A percentile compares a stretch with the other conserved stretches of the same genome.
Evolutionary conservation across 2,797 vertebrate genomes (phyloP).

Genomic region (Scomberomorus guttatus): DNA sequence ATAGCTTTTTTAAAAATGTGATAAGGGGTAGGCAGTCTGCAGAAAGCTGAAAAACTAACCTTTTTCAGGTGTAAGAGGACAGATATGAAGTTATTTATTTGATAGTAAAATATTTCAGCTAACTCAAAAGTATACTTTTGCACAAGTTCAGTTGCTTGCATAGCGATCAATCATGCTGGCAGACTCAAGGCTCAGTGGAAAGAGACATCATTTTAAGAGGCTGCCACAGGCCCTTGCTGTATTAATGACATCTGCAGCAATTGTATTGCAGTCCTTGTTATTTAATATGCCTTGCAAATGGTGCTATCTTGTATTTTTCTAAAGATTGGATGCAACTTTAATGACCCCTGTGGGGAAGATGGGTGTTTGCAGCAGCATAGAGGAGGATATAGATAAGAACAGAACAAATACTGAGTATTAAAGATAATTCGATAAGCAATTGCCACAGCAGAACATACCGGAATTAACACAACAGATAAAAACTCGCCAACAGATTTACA

Average conservation of each 20-base stretch:
- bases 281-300: slow-evolving; percentile 49
- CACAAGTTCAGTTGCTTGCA: background rate
- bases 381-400: slow-evolving; percentile 48
- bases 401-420: slow-evolving; percentile 42
- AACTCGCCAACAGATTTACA: slow-evolving; percentile 28
- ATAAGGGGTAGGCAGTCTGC: background rate
- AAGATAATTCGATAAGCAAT: slow-evolving; percentile 51
- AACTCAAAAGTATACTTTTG: slow-evolving; percentile 6
- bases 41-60: slow-evolving; percentile 5
- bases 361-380: slow-evolving; percentile 38
- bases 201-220: slow-evolving; percentile 39
- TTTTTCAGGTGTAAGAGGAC: slow-evolving; percentile 1
- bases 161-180: slow-evolving; percentile 36
- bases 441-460: slow-evolving; percentile 22
- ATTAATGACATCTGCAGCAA: slow-evolving; percentile 41
- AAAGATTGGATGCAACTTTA: slow-evolving; percentile 55
- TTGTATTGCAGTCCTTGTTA: slow-evolving; percentile 27
- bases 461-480: slow-evolving; percentile 42
- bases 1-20: slow-evolving; percentile 35
- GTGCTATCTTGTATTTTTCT: slow-evolving; percentile 46
- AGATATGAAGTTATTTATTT: slow-evolving; percentile 14
- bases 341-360: slow-evolving; percentile 40
- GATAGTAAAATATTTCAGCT: slow-evolving; percentile 5
- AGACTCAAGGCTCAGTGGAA: slow-evolving; percentile 31
- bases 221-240: slow-evolving; percentile 9